These are phyloP conservation scores for Lasiurus borealis DNA, from an alignment of 2,113 vertebrate species.

Conservation along the genomic window DNA sequence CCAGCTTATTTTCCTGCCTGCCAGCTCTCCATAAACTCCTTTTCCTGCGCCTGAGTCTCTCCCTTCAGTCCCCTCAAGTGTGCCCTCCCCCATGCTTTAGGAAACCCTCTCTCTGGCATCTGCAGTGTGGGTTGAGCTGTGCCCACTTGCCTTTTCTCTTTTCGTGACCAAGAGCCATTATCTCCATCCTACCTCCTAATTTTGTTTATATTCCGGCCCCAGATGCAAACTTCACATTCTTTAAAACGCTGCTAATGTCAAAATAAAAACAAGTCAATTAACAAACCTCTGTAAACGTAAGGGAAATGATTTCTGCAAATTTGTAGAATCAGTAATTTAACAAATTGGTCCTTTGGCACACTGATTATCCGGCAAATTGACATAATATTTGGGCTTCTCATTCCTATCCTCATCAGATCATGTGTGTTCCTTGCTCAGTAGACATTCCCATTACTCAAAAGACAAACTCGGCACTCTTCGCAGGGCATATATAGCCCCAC, in stretches of 20 bases:
- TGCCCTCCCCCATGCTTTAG: fast-evolving
- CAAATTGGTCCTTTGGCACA: neutral
- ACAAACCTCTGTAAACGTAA: neutral
- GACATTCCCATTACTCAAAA: neutral
- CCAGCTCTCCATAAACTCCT: neutral
- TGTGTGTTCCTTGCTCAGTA: neutral
- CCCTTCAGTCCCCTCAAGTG: no score
- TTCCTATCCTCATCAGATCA: neutral
- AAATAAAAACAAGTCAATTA: constrained; percentile 53
- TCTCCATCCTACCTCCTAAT: neutral
- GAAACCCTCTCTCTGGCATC: neutral
- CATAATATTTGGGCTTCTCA: neutral
- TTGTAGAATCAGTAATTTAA: neutral
- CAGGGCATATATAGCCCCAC: neutral
- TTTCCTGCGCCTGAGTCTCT: neutral
- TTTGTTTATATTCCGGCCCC: neutral
- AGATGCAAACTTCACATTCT: neutral
- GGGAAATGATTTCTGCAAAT: neutral
- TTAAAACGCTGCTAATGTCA: neutral
- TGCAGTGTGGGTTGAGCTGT: neutral
- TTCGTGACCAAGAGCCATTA: neutral
- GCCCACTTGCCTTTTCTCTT: neutral
- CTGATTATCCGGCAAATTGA: neutral
- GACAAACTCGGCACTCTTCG: neutral
- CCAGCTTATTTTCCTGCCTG: neutral